Evolutionary conservation across 2,888 invertebrate species (phyloP).

Genomic region (Clivina fossor): DNA sequence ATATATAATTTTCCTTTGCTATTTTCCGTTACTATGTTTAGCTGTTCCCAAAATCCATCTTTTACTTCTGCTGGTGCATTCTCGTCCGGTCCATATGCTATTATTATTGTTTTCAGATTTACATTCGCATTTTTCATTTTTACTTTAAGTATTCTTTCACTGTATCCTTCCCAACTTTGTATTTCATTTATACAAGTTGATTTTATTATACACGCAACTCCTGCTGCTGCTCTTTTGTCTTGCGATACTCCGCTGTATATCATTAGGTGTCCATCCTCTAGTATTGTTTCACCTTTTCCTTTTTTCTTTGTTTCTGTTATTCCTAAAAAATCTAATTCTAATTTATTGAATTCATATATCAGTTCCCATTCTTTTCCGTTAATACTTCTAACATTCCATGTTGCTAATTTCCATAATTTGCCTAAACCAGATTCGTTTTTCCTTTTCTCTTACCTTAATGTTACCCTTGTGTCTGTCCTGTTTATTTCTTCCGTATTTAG

Average conservation of each 20-base stretch:
- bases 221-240: constrained; percentile 23
- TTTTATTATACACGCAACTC: constrained; percentile 19
- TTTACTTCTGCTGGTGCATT: constrained; percentile 16
- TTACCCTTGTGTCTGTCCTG: no score
- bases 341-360: constrained; percentile 5
- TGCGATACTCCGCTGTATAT: constrained; percentile 21
- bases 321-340: constrained; percentile 9
- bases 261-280: constrained; percentile 11
- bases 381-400: constrained; percentile 15
- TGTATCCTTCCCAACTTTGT: no score
- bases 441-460: no score
- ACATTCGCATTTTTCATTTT: constrained; percentile 22
- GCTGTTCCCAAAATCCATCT: constrained; percentile 32
- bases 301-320: constrained; percentile 25
- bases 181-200: no score
- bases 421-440: no score
- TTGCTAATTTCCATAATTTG: constrained; percentile 5
- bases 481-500: no score
- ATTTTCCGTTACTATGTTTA: constrained; percentile 14
- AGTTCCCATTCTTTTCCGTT: constrained; percentile 18
- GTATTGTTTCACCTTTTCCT: constrained; percentile 17
- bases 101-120: constrained; percentile 12
- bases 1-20: constrained; percentile 19
- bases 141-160: constrained; percentile 23
- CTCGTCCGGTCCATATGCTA: constrained; percentile 26